These are phyloP conservation scores for Calliphora vomitoria DNA, from an alignment of 2,888 invertebrate genomes.

Conservation along the genomic window DNA sequence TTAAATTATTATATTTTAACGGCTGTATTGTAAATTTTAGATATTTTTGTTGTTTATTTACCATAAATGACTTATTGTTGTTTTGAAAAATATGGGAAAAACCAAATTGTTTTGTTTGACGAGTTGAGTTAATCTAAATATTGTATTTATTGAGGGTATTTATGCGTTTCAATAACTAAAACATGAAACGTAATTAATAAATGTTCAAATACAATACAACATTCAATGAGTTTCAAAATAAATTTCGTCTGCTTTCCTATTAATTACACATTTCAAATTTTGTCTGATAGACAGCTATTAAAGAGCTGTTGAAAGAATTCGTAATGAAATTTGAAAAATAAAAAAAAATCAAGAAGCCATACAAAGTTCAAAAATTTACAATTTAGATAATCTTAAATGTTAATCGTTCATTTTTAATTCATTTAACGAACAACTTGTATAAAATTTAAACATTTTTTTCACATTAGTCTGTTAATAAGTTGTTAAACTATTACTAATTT, in stretches of 20 bases:
- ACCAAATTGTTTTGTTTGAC: too few relatives aligned
- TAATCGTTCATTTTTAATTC: slow-evolving; percentile 1
- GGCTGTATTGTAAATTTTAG: not conserved
- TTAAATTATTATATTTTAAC: not conserved
- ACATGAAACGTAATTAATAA: too few relatives aligned
- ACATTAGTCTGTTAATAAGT: slow-evolving; percentile 49
- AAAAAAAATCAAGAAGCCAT: not conserved
- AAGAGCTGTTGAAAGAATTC: not conserved
- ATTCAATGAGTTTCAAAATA: too few relatives aligned
- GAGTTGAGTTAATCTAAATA: too few relatives aligned
- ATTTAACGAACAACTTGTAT: slow-evolving; percentile 18
- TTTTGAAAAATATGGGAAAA: not conserved
- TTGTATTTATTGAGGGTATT: too few relatives aligned
- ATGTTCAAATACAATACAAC: too few relatives aligned
- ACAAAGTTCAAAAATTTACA: slow-evolving; percentile 6
- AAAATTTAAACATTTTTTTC: slow-evolving; percentile 38
- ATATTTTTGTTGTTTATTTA: not conserved
- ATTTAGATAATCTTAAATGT: slow-evolving; percentile 21
- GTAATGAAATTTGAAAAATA: not conserved
- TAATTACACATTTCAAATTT: not conserved
- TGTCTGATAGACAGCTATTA: not conserved
- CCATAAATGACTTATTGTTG: not conserved
- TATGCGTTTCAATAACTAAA: not conserved
- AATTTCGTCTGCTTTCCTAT: too few relatives aligned
- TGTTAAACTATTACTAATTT: slow-evolving; percentile 43